Evolutionary conservation across 2,797 vertebrate genomes (phyloP), one percentile per base, ranked within the genome.

Genomic region (Mastacembelus armatus): DNA sequence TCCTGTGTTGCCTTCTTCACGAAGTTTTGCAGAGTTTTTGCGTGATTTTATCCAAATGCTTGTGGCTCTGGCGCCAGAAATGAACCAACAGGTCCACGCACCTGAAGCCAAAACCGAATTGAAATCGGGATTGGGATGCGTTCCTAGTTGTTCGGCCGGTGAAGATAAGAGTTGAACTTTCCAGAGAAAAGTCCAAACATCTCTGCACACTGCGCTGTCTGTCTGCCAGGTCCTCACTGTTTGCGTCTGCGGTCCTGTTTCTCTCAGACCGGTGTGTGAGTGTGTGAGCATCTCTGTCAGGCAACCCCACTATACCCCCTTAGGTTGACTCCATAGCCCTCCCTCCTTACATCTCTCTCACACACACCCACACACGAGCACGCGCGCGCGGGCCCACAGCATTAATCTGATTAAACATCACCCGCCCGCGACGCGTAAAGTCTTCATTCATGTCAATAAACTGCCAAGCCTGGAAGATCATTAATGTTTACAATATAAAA

Each of bases 341-440:
- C 65, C 66, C 57, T 40, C 49, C 22, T 26, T 32, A 60, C 6
- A 32, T 10, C 32, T 18, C 68, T 10, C 42, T 10, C 45, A 19
- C 33, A 18, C 7, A 16, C 24, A n/a, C 68, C 36, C 66, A 33
- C 61, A 19, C 43, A 24, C 67, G 9, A 57, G 24, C 54, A 49
- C 38, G 6, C 78, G 48, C 51, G 16, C 27, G 12, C 64, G 15
- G 67, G 39, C 42, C 14, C 66, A 62, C 49, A 50, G 27, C 52
- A 59, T 57, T 86, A 81, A 88, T 84, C 77, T 83, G 63, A 87
- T 87, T 87, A 86, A 81, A 89, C 75, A 71, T 71, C 83, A 77
- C 71, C 73, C 71, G 11, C 38, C 68, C 36, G 71, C 71, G 29
- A 75, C 72, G 68, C 70, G 65, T 39, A 79, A 80, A 74, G 16